phyloP scores from a whole-genome alignment of 2,888 invertebrate genomes.

The Cheilosia vulpina region DNA sequence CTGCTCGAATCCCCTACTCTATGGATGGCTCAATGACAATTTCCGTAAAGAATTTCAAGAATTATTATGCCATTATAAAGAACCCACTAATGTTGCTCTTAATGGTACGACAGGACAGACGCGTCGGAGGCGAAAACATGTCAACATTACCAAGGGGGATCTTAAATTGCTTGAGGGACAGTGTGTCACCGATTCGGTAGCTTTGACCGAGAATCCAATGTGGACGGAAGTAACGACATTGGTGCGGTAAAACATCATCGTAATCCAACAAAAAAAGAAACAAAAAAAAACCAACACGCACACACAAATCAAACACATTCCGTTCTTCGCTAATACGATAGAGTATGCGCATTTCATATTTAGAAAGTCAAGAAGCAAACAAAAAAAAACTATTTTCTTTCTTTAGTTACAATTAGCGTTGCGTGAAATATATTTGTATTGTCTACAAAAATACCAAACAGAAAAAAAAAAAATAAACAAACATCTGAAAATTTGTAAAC shows the following conservation, averaged over 20 bases:
- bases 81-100: conserved; percentile 83
- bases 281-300: conserved; percentile 21
- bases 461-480: too few species aligned
- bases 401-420: too few species aligned
- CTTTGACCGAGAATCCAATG: conserved; percentile 82
- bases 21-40: conserved; percentile 97
- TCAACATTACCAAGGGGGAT: conserved; percentile 81
- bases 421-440: too few species aligned
- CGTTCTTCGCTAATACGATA: conserved; percentile 43
- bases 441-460: too few species aligned
- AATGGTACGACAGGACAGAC: conserved; percentile 82
- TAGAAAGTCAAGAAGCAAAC: conserved; percentile 33
- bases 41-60: conserved; percentile 95
- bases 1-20: conserved; percentile 95
- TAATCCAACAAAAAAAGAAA: conserved; percentile 18
- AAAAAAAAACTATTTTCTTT: too few species aligned
- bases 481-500: too few species aligned
- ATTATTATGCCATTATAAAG: conserved; percentile 86
- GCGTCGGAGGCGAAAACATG: conserved; percentile 80
- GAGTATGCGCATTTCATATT: conserved; percentile 49
- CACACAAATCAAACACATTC: conserved; percentile 55
- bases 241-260: conserved; percentile 80
- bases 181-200: conserved; percentile 80
- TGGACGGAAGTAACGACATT: conserved; percentile 81
- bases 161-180: conserved; percentile 80